Base-by-base conservation (phyloP, 2,797 vertebrate species). In the Enteromius argenteus region DNA sequence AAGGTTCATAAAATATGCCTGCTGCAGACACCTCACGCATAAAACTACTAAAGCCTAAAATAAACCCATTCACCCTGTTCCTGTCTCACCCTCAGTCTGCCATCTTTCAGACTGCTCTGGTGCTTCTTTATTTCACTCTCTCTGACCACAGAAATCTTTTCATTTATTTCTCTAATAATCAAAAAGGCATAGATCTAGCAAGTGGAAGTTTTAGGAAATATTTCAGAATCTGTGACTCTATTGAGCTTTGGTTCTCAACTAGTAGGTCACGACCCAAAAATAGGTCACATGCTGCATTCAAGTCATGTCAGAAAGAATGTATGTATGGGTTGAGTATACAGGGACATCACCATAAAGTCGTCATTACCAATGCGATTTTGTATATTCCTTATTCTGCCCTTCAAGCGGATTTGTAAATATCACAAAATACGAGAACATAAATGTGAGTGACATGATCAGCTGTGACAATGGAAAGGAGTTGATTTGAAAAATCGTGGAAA, bases 1-100 rank as follows among this genome's bases (percentile, higher is more conserved):
- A 86, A 86, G 86, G 88, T 89, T 89, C 89, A 91, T 91, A 90
- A 89, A 90, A 92, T 87, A 91, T 88, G 89, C 75, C 89, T 90
- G 91, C 87, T 79, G 84, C 56, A 66, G 83, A 89, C 87, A 90
- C 88, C 86, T 80, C 67, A 46, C 78, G 85, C 87, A 86, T 73
- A 80, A 81, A 87, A 86, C 77, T 81, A 88, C 85, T 84, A 67
- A 58, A 80, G 84, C 88, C 88, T 81, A 90, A 91, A 93, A 93
- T 93, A 93, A 93, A 87, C 87, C 66, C 80, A 79, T 56, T 44
- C 58, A 49, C 46, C 69, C 44, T 44, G n/a, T 69, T 67, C 44
- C 69, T 89, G 87, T 80, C 86, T 85, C 75, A 19, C 66, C 64
- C 49, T 67, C 64, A 86, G 58, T 60, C 80, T 79, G 32, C 62